Percentiles rank a stretch among this genome's conserved stretches.
Evolutionary conservation across 2,113 vertebrate species (phyloP).

Genomic region (Sciurus niger): DNA sequence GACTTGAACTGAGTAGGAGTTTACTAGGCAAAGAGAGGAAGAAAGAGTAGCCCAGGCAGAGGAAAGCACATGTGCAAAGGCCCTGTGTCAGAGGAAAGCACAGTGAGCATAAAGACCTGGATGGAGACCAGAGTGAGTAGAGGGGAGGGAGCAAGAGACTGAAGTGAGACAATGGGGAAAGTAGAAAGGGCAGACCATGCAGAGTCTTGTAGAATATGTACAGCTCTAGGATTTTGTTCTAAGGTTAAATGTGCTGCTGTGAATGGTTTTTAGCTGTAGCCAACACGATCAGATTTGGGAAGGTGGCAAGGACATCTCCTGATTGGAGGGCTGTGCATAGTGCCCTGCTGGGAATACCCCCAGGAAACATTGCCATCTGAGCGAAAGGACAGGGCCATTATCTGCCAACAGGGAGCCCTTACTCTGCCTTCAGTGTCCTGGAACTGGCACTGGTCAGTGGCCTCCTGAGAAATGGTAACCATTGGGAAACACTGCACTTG

Average conservation of each 20-base stretch:
- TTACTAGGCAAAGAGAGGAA: neutral
- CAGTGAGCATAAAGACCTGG: neutral
- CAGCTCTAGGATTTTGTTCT: neutral
- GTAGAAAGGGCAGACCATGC: neutral
- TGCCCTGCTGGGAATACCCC: neutral
- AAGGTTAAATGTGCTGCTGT: neutral
- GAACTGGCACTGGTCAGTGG: neutral
- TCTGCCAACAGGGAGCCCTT: neutral
- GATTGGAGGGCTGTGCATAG: neutral
- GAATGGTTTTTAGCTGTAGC: neutral
- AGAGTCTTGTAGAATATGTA: neutral
- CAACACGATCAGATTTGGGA: neutral
- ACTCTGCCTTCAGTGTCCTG: fast-evolving
- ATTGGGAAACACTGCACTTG: constrained; percentile 1
- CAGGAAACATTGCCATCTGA: neutral
- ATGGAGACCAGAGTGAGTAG: neutral
- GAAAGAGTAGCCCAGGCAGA: neutral
- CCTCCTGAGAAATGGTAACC: neutral
- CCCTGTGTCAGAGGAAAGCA: neutral
- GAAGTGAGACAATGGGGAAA: neutral
- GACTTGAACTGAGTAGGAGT: neutral
- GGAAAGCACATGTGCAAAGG: constrained; percentile 1
- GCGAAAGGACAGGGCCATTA: neutral
- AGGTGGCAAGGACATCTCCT: neutral
- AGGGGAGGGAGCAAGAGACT: neutral